These are phyloP conservation scores for Pipistrellus pipistrellus DNA, from an alignment of 2,797 vertebrate species.

Conservation along the genomic window DNA sequence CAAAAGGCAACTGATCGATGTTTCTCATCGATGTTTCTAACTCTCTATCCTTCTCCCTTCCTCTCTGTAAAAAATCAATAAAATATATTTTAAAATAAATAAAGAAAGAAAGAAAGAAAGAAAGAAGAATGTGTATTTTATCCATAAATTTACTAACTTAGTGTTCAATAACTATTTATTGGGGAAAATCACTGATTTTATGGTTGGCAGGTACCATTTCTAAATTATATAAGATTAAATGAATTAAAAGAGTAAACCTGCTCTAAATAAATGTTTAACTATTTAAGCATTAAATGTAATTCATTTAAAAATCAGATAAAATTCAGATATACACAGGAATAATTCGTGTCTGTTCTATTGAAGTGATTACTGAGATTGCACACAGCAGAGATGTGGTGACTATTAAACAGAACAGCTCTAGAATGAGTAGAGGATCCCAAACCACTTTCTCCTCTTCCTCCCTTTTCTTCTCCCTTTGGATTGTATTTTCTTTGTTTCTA, in stretches of 20 bases:
- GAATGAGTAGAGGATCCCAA: not conserved
- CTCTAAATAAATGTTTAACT: slow-evolving; percentile 41
- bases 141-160: not conserved
- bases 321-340: slow-evolving; percentile 44
- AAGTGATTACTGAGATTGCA: slow-evolving; percentile 29
- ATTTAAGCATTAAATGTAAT: not conserved
- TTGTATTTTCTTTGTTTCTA: not conserved
- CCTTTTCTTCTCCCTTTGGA: not conserved
- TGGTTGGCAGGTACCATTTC: not conserved
- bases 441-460: not conserved
- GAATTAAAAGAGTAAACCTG: not conserved
- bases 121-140: slow-evolving; percentile 18
- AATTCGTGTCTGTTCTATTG: not conserved
- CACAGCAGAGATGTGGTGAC: not conserved
- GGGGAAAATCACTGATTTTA: not conserved
- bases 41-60: too few relatives aligned
- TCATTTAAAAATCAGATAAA: slow-evolving; percentile 61
- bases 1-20: too few relatives aligned
- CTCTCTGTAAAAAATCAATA: too few relatives aligned
- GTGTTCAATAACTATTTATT: not conserved
- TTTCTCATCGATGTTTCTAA: too few relatives aligned
- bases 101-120: too few relatives aligned
- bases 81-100: too few relatives aligned
- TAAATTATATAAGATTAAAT: slow-evolving; percentile 19
- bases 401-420: not conserved